These are phyloP conservation scores for Montipora capricornis DNA, from an alignment of 64 coral and sea anemone genomes.

Conservation along the genomic window DNA sequence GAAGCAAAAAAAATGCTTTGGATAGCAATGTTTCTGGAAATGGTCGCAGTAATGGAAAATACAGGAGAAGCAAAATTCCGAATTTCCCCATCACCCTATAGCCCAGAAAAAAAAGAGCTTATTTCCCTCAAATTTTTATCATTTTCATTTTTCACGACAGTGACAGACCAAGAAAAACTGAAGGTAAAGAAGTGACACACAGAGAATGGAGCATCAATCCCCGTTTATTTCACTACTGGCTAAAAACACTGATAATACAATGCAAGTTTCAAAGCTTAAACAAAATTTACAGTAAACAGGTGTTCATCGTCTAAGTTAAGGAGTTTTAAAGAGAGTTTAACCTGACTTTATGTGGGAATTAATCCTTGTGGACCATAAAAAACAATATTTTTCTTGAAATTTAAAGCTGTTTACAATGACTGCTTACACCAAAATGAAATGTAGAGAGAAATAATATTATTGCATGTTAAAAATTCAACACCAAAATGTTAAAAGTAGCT, in stretches of 20 bases:
- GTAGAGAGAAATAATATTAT: background rate
- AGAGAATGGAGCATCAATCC: conserved; percentile 8
- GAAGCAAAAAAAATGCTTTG: too few species aligned
- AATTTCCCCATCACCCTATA: background rate
- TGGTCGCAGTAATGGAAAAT: background rate
- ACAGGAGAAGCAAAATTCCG: background rate
- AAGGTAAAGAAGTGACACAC: background rate
- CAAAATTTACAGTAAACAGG: background rate
- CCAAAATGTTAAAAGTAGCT: background rate
- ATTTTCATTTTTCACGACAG: background rate
- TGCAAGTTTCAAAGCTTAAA: background rate
- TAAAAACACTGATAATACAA: conserved; percentile 8
- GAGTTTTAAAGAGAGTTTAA: background rate
- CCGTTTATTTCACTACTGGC: conserved; percentile 52
- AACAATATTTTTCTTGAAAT: background rate
- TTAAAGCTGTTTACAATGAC: background rate
- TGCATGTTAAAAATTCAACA: conserved; percentile 11
- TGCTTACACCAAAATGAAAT: background rate
- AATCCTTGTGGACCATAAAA: background rate
- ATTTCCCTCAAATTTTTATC: background rate
- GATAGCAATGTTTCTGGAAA: background rate
- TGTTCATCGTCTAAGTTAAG: background rate
- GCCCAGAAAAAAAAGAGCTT: background rate
- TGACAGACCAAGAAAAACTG: background rate
- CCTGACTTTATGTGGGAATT: background rate